Conservation (phyloP, 1,140 invertebrate species). For the Gryllus bimaculatus region DNA sequence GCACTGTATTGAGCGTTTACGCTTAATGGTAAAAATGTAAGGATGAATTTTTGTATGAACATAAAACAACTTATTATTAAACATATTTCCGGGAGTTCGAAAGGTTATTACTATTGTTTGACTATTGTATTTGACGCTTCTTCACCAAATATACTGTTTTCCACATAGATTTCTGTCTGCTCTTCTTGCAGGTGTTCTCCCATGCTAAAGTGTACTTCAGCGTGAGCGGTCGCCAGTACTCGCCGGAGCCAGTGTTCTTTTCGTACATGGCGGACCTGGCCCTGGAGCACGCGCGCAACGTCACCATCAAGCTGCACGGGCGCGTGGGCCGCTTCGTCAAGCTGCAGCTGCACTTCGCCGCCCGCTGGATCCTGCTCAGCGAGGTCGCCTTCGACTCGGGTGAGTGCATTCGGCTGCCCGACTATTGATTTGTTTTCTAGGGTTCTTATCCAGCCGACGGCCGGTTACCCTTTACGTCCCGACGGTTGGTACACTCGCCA, state of each 20-base stretch:
- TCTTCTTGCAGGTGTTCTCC: conserved; percentile 48
- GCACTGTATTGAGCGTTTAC: too few relatives aligned
- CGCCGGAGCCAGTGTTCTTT: conserved; percentile 51
- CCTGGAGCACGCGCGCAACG: conserved; percentile 71
- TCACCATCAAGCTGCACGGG: conserved; percentile 72
- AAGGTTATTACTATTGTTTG: too few relatives aligned
- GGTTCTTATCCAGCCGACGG: too few relatives aligned
- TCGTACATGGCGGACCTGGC: conserved; percentile 71
- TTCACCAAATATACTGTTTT: too few relatives aligned
- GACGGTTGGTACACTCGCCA: too few relatives aligned
- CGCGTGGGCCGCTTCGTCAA: conserved; percentile 64
- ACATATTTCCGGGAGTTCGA: too few relatives aligned
- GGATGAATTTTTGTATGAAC: too few relatives aligned
- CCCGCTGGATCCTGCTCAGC: conserved; percentile 79
- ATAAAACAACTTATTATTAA: too few relatives aligned
- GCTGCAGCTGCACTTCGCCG: conserved; percentile 72
- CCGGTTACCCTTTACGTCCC: too few relatives aligned
- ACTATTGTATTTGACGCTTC: too few relatives aligned
- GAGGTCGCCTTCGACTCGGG: conserved; percentile 74
- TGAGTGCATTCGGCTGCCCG: conserved; percentile 34
- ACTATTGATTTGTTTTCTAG: too few relatives aligned
- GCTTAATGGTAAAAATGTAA: too few relatives aligned
- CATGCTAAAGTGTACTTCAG: conserved; percentile 63
- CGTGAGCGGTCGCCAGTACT: conserved; percentile 54
- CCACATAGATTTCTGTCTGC: conserved; percentile 15